Base-by-base conservation (phyloP, 1,140 invertebrate species). In the Pseudoatta argentina region DNA sequence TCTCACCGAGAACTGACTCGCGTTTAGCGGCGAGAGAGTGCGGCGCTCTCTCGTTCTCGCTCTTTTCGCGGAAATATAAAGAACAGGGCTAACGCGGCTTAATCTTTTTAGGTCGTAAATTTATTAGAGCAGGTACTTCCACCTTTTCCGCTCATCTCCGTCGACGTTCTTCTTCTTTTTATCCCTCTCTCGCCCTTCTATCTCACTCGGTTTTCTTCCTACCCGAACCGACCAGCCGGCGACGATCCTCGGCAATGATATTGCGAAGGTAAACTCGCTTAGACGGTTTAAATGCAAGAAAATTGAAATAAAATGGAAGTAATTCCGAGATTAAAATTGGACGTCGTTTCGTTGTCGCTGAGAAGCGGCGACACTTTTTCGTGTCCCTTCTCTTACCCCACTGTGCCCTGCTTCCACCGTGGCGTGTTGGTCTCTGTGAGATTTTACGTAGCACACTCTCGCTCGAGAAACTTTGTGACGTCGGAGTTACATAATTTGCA, bases 31-130 rank as follows among this genome's bases (percentile, higher is more conserved):
- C n/a, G 63, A 67, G 30, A 66, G 57, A 63, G 21, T 3, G 75
- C 59, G 59, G 8, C 66, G 27, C 27, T 34, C 24, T 30, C 67
- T 82, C 53, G 69, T 73, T 73, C 69, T 48, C 69, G 69, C 69
- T 83, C 44, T 87, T 77, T 81, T 91, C 91, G 90, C 94, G 95
- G 95, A 95, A 95, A 95, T 95, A 95, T 95, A 94, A 95, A 95
- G 94, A 95, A 94, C 94, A 93, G 93, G 93, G 93, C 92, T 94
- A 95, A 95, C 94, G 92, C 92, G 92, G 92, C 93, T 95, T 95
- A 95, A 95, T 93, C 94, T 93, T 94, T 94, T 95, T 95, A 95
- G 90, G 91, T 92, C 92, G 90, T 95, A 95, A 95, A 95, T 95
- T 94, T 94, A 94, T 95, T 95, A 95, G 91, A 92, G 91, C 88